Percentiles rank a stretch among this genome's conserved stretches.
Evolutionary conservation across 2,888 invertebrate species (phyloP).

Genomic region (Lepetodrilus schrolli): DNA sequence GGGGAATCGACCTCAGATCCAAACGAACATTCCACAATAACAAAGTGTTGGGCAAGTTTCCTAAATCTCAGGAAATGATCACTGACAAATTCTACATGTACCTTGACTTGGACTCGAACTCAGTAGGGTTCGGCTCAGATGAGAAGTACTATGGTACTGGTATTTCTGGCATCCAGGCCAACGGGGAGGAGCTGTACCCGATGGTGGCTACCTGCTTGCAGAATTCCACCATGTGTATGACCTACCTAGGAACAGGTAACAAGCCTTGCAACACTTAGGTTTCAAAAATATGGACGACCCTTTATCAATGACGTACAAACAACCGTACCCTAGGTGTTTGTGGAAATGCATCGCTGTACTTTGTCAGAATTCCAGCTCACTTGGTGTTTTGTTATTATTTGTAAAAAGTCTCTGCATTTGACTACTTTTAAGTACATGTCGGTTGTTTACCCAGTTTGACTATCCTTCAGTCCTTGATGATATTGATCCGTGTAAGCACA

Average conservation of each 20-base stretch:
- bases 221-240: constrained; percentile 57
- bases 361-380: no score
- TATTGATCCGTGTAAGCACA: no score
- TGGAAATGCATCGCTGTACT: no score
- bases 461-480: no score
- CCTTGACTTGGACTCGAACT: constrained; percentile 53
- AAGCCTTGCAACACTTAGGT: no score
- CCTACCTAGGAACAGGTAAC: constrained; percentile 59
- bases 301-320: no score
- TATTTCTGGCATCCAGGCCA: constrained; percentile 37
- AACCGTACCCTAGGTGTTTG: not conserved
- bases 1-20: constrained; percentile 55
- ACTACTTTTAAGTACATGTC: no score
- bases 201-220: constrained; percentile 49
- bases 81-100: constrained; percentile 66
- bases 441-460: no score
- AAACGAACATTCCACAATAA: constrained; percentile 44
- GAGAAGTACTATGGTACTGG: constrained; percentile 55
- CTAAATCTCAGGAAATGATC: constrained; percentile 39
- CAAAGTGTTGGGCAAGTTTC: constrained; percentile 34
- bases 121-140: constrained; percentile 57
- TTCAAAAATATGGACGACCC: no score
- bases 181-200: constrained; percentile 49
- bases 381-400: no score
- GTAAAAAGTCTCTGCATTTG: no score